Percentiles rank a stretch among this genome's conserved stretches.
Conservation (phyloP, 2,888 invertebrate genomes). For the Acholoe squamosa region DNA sequence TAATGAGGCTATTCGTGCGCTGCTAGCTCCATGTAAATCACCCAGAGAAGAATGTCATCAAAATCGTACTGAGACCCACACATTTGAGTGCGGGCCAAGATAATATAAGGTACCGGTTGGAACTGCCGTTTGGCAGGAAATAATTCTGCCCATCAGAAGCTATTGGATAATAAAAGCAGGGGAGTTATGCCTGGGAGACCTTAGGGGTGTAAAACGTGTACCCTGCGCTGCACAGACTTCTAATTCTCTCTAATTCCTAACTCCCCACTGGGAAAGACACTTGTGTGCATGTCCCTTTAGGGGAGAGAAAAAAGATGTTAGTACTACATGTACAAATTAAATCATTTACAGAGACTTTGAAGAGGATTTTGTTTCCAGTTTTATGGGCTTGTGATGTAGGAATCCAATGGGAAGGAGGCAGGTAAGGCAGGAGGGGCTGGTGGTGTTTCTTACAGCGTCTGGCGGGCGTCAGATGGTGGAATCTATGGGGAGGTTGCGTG, state of each 20-base stretch:
- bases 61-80: conserved; percentile 30
- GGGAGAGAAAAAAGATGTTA: neutral
- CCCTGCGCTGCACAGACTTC: neutral
- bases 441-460: neutral
- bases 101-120: conserved; percentile 22
- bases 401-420: neutral
- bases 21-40: neutral
- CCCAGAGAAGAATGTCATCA: neutral
- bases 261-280: neutral
- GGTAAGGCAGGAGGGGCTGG: neutral
- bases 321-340: neutral
- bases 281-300: neutral
- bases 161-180: conserved; percentile 48
- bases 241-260: too few species aligned
- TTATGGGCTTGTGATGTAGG: neutral
- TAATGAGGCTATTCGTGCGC: neutral
- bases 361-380: neutral
- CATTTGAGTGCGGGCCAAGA: conserved; percentile 19
- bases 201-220: neutral
- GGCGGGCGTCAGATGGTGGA: neutral
- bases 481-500: neutral
- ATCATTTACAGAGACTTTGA: conserved; percentile 4
- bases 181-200: neutral
- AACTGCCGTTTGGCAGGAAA: neutral
- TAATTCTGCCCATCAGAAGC: conserved; percentile 5